phyloP scores from a whole-genome alignment of 2,113 vertebrate genomes.

The Astatoreochromis straeleni region DNA sequence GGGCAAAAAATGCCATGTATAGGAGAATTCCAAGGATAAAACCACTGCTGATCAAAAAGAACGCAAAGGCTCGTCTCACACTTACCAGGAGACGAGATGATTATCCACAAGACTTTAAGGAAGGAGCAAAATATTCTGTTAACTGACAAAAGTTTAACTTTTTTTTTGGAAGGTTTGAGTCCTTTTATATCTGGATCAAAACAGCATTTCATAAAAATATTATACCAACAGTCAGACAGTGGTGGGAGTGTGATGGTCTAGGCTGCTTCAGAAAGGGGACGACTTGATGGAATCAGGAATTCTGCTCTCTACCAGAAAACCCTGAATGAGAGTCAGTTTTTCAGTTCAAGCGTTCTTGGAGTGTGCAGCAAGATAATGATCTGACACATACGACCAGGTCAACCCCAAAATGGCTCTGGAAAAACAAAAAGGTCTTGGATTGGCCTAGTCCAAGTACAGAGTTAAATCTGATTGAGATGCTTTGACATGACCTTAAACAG shows the following conservation, averaged over 20 bases:
- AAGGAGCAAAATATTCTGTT: background rate
- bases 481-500: background rate
- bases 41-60: background rate
- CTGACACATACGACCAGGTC: background rate
- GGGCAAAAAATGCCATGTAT: background rate
- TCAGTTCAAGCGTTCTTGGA: background rate
- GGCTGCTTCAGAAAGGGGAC: background rate
- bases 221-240: background rate
- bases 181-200: background rate
- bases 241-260: background rate
- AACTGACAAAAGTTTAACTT: background rate
- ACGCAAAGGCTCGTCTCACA: background rate
- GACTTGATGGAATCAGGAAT: background rate
- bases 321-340: background rate
- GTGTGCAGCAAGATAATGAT: background rate
- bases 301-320: background rate
- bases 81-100: background rate
- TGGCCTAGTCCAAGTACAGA: background rate
- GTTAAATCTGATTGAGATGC: background rate
- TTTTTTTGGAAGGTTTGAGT: background rate
- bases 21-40: background rate
- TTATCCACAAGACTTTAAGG: background rate
- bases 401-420: background rate
- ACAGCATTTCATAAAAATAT: background rate
- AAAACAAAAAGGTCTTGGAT: background rate